Evolutionary conservation across 2,797 vertebrate genomes (phyloP).

Genomic region (Yasuhikotakia modesta): DNA sequence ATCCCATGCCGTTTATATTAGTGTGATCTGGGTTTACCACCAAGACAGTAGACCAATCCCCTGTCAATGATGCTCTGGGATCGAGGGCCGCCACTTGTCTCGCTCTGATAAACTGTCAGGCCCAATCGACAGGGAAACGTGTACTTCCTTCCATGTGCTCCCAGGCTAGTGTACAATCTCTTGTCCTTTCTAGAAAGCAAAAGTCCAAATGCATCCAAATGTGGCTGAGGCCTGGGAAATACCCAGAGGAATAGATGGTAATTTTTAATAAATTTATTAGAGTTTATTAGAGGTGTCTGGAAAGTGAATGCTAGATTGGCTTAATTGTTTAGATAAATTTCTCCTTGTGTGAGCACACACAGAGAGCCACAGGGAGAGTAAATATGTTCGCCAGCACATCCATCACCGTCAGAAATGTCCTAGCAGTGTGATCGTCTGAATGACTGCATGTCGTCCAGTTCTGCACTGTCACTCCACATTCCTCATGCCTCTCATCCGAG

Average conservation of each 20-base stretch:
- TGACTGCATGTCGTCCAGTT: constrained; percentile 36
- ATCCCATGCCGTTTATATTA: constrained; percentile 25
- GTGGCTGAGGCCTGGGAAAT: background rate
- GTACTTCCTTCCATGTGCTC: no score
- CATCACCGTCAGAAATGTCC: constrained; percentile 36
- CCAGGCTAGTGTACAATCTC: no score
- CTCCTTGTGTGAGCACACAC: constrained; percentile 37
- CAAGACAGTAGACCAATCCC: constrained; percentile 1
- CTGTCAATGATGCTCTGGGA: constrained; percentile 21
- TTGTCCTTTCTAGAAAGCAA: background rate
- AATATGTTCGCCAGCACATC: constrained; percentile 48
- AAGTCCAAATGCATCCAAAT: constrained; percentile 5
- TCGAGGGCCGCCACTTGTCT: background rate
- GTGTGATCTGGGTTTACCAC: background rate
- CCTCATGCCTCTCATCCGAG: constrained; percentile 2
- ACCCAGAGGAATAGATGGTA: constrained; percentile 36
- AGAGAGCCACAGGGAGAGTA: constrained; percentile 33
- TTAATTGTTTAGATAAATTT: constrained; percentile 48
- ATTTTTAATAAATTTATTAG: constrained; percentile 38
- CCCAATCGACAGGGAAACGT: constrained; percentile 19
- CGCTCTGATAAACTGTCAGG: constrained; percentile 22
- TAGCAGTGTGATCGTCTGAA: background rate
- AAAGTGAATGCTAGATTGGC: background rate
- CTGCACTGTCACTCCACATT: constrained; percentile 24
- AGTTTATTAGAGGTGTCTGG: constrained; percentile 32